Evolutionary conservation across 1,140 invertebrate genomes (phyloP).

Genomic region (Caenorhabditis briggsae): DNA sequence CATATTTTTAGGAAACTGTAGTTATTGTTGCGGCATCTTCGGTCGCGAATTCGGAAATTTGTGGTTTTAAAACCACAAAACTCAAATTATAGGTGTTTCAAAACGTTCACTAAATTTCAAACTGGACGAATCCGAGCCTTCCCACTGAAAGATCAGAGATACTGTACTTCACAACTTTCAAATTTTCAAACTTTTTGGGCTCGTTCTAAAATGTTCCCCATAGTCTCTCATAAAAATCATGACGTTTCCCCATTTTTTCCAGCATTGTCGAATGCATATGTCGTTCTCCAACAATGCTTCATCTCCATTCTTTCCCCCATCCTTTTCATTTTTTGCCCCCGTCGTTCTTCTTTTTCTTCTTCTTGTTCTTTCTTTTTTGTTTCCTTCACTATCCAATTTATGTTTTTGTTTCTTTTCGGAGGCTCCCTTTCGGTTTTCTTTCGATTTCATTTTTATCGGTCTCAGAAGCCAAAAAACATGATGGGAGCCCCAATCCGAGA

Average conservation of each 20-base stretch:
- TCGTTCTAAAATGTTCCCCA: too few relatives aligned
- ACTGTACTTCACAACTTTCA: too few relatives aligned
- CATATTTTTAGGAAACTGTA: too few relatives aligned
- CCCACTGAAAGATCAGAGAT: too few relatives aligned
- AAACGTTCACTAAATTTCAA: too few relatives aligned
- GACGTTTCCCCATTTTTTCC: not conserved
- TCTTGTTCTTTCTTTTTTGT: not conserved
- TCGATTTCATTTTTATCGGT: slow-evolving; percentile 49
- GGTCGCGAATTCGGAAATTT: too few relatives aligned
- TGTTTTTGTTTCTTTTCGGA: slow-evolving; percentile 43
- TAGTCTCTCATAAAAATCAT: not conserved
- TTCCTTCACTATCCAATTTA: not conserved
- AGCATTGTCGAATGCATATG: not conserved
- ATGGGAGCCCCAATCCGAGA: not conserved
- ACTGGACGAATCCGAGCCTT: too few relatives aligned
- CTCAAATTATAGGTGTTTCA: too few relatives aligned
- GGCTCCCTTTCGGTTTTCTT: not conserved
- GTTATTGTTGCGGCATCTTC: too few relatives aligned
- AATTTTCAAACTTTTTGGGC: too few relatives aligned
- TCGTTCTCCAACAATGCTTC: not conserved
- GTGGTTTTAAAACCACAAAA: too few relatives aligned
- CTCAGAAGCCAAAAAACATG: not conserved
- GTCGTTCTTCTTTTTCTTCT: not conserved
- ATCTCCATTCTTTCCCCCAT: not conserved
- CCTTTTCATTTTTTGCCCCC: not conserved